Evolutionary conservation across 2,113 vertebrate genomes (phyloP).

Genomic region (Cepphus grylle): DNA sequence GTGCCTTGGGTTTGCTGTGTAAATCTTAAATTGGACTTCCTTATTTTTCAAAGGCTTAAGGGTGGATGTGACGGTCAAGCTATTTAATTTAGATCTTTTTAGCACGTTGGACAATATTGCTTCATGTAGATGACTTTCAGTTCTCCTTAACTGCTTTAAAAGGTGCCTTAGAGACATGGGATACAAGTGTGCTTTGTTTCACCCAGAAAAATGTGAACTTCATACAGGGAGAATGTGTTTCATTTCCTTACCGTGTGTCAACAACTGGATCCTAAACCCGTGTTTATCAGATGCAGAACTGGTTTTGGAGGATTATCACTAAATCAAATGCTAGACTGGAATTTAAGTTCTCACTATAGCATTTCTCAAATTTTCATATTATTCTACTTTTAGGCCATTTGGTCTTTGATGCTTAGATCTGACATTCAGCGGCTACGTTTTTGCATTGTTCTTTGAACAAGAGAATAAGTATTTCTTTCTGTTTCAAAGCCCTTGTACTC

Average conservation of each 20-base stretch:
- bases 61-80: background rate
- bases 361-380: background rate
- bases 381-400: background rate
- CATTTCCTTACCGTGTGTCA: slow-evolving; percentile 63
- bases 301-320: slow-evolving; percentile 53
- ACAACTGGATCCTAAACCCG: slow-evolving; percentile 41
- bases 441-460: background rate
- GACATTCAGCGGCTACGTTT: background rate
- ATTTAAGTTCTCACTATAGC: background rate
- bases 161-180: background rate
- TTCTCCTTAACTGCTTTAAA: background rate
- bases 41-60: slow-evolving; percentile 13
- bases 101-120: background rate
- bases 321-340: slow-evolving; percentile 35
- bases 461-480: background rate
- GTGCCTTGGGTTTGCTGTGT: background rate
- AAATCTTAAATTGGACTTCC: slow-evolving; percentile 5
- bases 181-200: slow-evolving; percentile 44
- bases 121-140: background rate
- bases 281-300: slow-evolving; percentile 55
- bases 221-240: slow-evolving; percentile 61
- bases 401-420: slow-evolving; percentile 25
- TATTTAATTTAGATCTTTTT: slow-evolving; percentile 3
- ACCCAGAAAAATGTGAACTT: slow-evolving; percentile 49
- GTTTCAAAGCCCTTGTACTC: background rate